Conservation (phyloP, 1,140 invertebrate species). For the Anastrepha obliqua region DNA sequence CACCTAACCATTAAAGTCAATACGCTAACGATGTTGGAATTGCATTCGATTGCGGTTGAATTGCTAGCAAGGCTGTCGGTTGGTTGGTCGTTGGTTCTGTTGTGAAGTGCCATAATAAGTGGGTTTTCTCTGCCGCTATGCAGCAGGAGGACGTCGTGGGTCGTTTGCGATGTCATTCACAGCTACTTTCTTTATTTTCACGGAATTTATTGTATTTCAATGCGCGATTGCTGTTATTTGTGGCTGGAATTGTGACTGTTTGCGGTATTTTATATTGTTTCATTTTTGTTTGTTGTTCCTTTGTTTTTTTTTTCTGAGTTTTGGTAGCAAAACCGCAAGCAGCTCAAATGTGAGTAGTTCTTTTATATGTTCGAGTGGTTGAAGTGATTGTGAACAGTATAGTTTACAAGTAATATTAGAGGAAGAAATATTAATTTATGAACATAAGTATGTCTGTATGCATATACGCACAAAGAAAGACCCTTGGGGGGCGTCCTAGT, state of each 20-base stretch:
- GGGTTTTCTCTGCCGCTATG: slow-evolving; percentile 1
- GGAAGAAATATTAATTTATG: too few species aligned
- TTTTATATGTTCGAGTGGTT: too few species aligned
- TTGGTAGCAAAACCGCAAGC: too few species aligned
- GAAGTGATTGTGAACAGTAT: too few species aligned
- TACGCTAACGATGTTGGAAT: slow-evolving; percentile 44
- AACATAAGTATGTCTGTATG: too few species aligned
- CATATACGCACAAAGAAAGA: too few species aligned
- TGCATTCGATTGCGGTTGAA: slow-evolving; percentile 18
- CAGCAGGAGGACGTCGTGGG: slow-evolving; percentile 36
- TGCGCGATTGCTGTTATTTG: background rate
- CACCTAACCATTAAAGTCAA: slow-evolving; percentile 42
- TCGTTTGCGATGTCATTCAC: slow-evolving; percentile 49
- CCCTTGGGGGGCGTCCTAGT: too few species aligned
- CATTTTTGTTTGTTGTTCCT: background rate
- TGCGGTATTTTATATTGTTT: background rate
- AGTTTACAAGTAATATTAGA: too few species aligned
- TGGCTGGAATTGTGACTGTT: background rate
- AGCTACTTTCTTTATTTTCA: slow-evolving; percentile 43
- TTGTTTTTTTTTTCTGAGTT: background rate
- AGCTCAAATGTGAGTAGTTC: too few species aligned
- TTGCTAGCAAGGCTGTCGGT: background rate
- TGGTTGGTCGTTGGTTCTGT: slow-evolving; percentile 1
- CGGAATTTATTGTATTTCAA: slow-evolving; percentile 35
- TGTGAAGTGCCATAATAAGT: background rate